Base-by-base conservation (phyloP, 2,113 vertebrate species). In the Halcyon malimbica region DNA sequence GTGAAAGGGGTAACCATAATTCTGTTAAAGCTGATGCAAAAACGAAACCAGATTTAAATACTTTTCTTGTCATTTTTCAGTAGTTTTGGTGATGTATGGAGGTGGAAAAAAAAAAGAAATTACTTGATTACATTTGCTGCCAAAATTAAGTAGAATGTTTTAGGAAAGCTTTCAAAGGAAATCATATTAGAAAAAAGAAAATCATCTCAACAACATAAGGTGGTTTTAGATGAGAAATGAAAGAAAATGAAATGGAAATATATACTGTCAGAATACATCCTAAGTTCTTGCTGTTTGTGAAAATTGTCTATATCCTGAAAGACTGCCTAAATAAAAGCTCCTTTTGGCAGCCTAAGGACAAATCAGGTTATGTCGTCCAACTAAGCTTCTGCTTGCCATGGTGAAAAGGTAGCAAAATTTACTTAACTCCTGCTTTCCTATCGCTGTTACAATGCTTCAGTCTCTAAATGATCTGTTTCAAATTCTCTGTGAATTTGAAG, bases 141-240 rank as follows among this genome's bases (percentile, higher is more conserved):
- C 76, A 92, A 62, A 87, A 77, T 83, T 64, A 81, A 82, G 54
- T 85, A 53, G 56, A 65, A 35, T 68, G 46, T 87, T 87, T 90
- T 48, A 94, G 73, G 24, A 65, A 81, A 79, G 35, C 68, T 93
- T 93, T 89, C 39, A 89, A 62, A 89, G 46, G 69, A 81, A 88
- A 90, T 81, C 29, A 67, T 29, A 33, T 85, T 4, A 19, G 16
- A 23, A 46, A 79, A 75, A 68, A 78, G 2, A 37, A 23, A 14
- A n/a, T 29, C 39, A 14, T 31, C 59, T 73, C 28, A 50, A 25
- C 39, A 80, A 16, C 4, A 15, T 59, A 6, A 64, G 35, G 16
- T 95, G 65, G 42, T 10, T 83, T 60, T 44, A 90, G 33, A 35
- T 46, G 39, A 81, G 75, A 77, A 81, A 81, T 67, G 83, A 81